Evolutionary conservation across 2,888 invertebrate genomes (phyloP), one percentile per base, ranked within the genome.

Genomic region (Bursaphelenchus okinawaensis): DNA sequence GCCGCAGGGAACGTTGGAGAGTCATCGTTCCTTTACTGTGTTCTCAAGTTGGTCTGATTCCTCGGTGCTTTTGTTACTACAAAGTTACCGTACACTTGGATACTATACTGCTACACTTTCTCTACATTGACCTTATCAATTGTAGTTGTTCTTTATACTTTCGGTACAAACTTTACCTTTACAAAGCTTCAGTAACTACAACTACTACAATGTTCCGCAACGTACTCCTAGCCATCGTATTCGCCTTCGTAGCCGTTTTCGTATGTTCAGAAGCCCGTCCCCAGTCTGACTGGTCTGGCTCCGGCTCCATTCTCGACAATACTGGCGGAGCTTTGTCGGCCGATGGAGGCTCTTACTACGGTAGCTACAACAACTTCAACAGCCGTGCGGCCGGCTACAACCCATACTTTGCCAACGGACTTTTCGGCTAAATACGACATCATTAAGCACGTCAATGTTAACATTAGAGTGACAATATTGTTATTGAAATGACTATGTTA

Each of bases 211-310:
- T 40, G 40, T 40, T n/a, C 12, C 40, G 40, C 16, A 40, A 40
- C 2, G n/a, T 40, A 12, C 40, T 40, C 40, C 12, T 40, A n/a
- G n/a, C n/a, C 40, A 3, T 40, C 40, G 40, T 40, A 16, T 12
- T 40, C n/a, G 6, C n/a, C 40, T 16, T 40, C 40, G 40, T n/a
- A 3, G 16, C n/a, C 16, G 2, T n/a, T n/a, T 16, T 40, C 16
- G 6, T 40, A 12, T 40, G 16, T n/a, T 40, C n/a, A n/a, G 40
- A 40, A n/a, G 40, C 40, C 40, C 40, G 40, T 16, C 54, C 24
- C 19, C 60, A 59, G 51, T 19, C 51, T 22, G 60, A 59, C 40
- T 59, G 60, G 60, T 28, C 60, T 20, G 60, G 60, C 4, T n/a
- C 12, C 12, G 60, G 60, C 40, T 23, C 23, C n/a, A 28, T 59